These are phyloP conservation scores for Hecatera dysodea DNA, from an alignment of 2,888 invertebrate genomes.

Conservation along the genomic window DNA sequence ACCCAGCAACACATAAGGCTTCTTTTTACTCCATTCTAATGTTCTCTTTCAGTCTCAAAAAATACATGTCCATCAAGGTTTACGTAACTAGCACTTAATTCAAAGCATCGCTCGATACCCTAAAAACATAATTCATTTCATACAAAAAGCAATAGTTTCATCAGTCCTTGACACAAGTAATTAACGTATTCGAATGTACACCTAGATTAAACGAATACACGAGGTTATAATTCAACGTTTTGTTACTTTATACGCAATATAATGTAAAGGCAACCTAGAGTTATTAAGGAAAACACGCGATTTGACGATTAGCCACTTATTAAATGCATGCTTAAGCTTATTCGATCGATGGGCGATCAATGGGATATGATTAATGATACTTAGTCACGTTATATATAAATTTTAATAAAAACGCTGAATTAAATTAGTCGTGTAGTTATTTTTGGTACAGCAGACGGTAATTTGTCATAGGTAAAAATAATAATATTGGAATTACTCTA, in stretches of 20 bases:
- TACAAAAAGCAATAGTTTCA: conserved; percentile 29
- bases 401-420: conserved; percentile 55
- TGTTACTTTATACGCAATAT: conserved; percentile 63
- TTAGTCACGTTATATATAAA: conserved; percentile 62
- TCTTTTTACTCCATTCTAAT: background rate
- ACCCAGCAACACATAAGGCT: background rate
- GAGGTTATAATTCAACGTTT: conserved; percentile 57
- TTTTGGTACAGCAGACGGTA: conserved; percentile 22
- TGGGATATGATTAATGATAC: conserved; percentile 77
- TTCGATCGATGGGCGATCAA: conserved; percentile 81
- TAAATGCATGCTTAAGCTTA: conserved; percentile 83
- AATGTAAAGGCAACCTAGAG: conserved; percentile 74
- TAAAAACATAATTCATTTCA: conserved; percentile 14
- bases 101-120: conserved; percentile 7
- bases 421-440: conserved; percentile 40
- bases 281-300: conserved; percentile 79
- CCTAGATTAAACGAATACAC: conserved; percentile 57
- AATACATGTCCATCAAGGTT: background rate
- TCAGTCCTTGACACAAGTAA: conserved; percentile 52
- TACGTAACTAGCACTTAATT: background rate
- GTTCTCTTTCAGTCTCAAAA: background rate
- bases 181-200: conserved; percentile 53
- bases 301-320: conserved; percentile 81
- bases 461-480: conserved; percentile 25
- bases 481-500: background rate